Conservation (phyloP, 2,797 vertebrate genomes). For the Brotogeris chrysoptera region DNA sequence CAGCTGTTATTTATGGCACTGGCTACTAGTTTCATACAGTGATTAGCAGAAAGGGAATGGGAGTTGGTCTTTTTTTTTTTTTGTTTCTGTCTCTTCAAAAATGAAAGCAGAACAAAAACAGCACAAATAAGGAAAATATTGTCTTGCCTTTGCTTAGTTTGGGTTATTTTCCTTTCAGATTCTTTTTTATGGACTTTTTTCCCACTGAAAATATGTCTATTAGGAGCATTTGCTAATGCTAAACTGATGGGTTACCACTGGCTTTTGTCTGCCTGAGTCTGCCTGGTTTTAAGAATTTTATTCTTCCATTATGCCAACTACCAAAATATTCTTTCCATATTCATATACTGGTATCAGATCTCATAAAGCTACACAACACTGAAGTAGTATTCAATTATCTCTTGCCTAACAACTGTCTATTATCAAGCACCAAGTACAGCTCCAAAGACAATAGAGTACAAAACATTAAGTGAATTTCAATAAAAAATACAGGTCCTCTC, state of each 20-base stretch:
- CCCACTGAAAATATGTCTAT: background rate
- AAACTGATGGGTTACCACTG: background rate
- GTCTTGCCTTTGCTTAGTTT: background rate
- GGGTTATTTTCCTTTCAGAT: background rate
- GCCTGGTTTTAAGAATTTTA: background rate
- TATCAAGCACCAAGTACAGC: background rate
- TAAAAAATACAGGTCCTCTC: background rate
- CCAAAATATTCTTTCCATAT: background rate
- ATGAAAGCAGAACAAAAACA: background rate
- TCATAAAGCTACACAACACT: background rate
- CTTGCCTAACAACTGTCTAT: background rate
- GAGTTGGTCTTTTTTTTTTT: background rate
- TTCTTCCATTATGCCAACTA: background rate
- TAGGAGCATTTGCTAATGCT: background rate
- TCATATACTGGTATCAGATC: background rate
- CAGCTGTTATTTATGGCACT: conserved; percentile 24
- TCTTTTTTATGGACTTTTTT: background rate
- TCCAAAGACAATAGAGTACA: background rate
- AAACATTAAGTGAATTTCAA: background rate
- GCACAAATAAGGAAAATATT: background rate
- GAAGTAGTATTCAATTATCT: background rate
- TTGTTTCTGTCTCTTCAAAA: conserved; percentile 16
- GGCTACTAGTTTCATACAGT: conserved; percentile 3
- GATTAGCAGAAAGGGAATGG: conserved; percentile 36
- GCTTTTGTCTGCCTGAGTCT: background rate